These are phyloP conservation scores for Miltochrista miniata DNA, from an alignment of 2,888 invertebrate genomes.

Conservation along the genomic window DNA sequence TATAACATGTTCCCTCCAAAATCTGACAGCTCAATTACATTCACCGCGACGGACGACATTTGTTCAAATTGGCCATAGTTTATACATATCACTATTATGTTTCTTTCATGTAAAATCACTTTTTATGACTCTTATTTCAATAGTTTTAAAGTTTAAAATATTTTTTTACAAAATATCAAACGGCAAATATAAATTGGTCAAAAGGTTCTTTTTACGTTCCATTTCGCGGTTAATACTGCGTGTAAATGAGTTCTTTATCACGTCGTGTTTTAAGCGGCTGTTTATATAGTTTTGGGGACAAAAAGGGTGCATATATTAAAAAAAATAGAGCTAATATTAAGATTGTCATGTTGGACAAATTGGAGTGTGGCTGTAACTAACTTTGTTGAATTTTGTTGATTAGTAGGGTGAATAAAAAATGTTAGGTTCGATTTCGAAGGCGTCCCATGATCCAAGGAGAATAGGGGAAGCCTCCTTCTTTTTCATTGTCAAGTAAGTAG, in stretches of 20 bases:
- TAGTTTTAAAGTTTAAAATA: constrained; percentile 34
- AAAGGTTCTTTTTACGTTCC: constrained; percentile 66
- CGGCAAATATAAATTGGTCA: constrained; percentile 35
- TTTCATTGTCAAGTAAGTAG: too few relatives aligned
- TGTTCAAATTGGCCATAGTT: constrained; percentile 75
- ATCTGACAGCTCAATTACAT: constrained; percentile 77
- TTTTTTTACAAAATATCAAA: constrained; percentile 8
- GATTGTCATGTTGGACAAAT: constrained; percentile 28
- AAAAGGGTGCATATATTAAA: constrained; percentile 76
- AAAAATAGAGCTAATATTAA: constrained; percentile 25
- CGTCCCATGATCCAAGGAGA: too few relatives aligned
- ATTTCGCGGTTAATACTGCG: constrained; percentile 78
- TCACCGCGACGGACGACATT: constrained; percentile 70
- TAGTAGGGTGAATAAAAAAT: neutral
- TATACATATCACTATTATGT: constrained; percentile 39
- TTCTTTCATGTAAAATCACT: constrained; percentile 5
- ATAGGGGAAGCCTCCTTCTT: too few relatives aligned
- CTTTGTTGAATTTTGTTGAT: constrained; percentile 11
- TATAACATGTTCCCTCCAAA: constrained; percentile 58
- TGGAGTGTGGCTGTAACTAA: constrained; percentile 21
- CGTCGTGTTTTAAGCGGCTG: constrained; percentile 68
- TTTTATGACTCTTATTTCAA: constrained; percentile 5
- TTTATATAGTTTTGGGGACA: constrained; percentile 65
- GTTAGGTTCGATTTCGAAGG: neutral
- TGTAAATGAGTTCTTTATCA: constrained; percentile 82